Conservation (phyloP, 2,888 invertebrate genomes). For the Eupithecia exiguata region DNA sequence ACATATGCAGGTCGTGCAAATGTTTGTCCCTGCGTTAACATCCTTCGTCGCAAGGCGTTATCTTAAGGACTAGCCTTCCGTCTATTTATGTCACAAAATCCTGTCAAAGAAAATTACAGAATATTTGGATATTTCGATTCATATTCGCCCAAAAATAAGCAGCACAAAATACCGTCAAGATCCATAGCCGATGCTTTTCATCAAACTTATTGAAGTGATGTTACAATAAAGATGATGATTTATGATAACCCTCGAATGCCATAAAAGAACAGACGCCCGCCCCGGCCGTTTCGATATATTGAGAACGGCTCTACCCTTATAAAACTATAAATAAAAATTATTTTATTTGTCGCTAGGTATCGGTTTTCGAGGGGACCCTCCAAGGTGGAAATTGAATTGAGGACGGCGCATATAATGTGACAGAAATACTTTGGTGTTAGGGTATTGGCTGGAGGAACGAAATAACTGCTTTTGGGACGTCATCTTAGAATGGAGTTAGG, state of each 20-base stretch:
- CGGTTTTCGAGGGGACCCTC: constrained; percentile 13
- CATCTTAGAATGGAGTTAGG: not conserved
- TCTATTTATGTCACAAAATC: not conserved
- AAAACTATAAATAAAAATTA: constrained; percentile 42
- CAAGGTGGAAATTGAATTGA: constrained; percentile 26
- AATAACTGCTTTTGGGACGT: not conserved
- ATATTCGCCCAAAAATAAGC: constrained; percentile 10
- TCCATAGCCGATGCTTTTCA: constrained; percentile 35
- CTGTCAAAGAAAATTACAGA: constrained; percentile 3
- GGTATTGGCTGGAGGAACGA: constrained; percentile 2
- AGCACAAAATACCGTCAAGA: constrained; percentile 30
- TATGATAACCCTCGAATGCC: constrained; percentile 53
- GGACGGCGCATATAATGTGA: constrained; percentile 11
- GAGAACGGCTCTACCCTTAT: constrained; percentile 42
- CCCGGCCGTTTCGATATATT: constrained; percentile 42
- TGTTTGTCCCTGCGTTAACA: too few relatives aligned
- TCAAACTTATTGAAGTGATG: constrained; percentile 42
- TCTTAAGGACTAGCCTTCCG: not conserved
- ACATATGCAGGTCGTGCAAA: too few relatives aligned
- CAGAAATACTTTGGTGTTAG: constrained; percentile 14
- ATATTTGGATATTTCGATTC: constrained; percentile 21
- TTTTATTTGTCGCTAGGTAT: constrained; percentile 35
- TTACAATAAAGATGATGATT: constrained; percentile 55
- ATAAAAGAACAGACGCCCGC: constrained; percentile 49
- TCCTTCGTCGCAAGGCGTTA: too few relatives aligned